phyloP scores from a whole-genome alignment of 2,113 vertebrate species.

The Sylvia atricapilla region DNA sequence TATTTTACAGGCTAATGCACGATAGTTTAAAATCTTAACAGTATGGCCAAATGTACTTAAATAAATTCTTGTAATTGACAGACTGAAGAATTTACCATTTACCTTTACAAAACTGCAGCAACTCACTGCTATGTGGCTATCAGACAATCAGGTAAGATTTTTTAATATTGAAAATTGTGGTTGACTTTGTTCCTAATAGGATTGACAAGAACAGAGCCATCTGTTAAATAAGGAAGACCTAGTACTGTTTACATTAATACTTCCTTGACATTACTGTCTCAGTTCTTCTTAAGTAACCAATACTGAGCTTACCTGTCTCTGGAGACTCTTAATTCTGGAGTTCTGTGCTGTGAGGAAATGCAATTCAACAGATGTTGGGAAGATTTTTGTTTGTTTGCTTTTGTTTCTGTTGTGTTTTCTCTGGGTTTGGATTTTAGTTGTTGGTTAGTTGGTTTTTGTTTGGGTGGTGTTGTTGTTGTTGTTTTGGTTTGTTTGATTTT shows the following conservation, averaged over 20 bases:
- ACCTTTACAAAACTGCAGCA: conserved; percentile 94
- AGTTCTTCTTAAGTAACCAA: neutral
- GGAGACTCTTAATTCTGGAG: neutral
- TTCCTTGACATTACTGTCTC: neutral
- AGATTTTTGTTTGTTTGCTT: rapidly evolving
- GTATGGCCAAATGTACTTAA: neutral
- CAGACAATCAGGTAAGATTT: conserved; percentile 92
- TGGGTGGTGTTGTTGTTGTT: neutral
- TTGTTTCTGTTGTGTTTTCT: neutral
- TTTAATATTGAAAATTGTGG: neutral
- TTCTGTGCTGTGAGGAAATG: neutral
- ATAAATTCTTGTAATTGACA: conserved; percentile 63
- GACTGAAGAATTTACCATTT: conserved; percentile 94
- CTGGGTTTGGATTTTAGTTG: neutral
- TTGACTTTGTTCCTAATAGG: neutral
- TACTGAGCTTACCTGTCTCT: neutral
- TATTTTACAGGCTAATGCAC: neutral
- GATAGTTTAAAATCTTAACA: neutral
- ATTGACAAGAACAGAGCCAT: neutral
- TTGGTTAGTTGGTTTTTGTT: neutral
- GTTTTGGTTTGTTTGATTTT: neutral
- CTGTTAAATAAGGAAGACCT: neutral
- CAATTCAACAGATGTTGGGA: neutral
- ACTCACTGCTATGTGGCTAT: conserved; percentile 98
- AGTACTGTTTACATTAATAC: neutral